phyloP scores from a whole-genome alignment of 2,888 invertebrate species.

The Steromphala cineraria region DNA sequence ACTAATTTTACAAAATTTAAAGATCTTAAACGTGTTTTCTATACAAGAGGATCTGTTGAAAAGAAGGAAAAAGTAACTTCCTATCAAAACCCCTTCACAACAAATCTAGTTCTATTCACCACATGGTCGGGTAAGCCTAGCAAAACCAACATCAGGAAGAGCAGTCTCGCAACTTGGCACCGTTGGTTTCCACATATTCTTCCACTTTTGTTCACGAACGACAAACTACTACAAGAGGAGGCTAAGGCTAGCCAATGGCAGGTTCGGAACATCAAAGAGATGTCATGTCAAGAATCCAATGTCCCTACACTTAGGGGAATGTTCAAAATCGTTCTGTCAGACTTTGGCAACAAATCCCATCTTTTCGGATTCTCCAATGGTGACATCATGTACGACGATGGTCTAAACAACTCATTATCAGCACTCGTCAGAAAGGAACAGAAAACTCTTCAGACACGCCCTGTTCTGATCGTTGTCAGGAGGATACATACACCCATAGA shows the following conservation, averaged over 20 bases:
- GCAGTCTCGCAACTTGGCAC: conserved; percentile 27
- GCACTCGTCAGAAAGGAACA: neutral
- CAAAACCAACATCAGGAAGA: conserved; percentile 23
- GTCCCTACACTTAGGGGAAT: conserved; percentile 31
- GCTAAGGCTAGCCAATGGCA: conserved; percentile 19
- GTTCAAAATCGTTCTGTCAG: conserved; percentile 22
- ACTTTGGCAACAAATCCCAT: neutral
- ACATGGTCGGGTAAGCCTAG: conserved; percentile 22
- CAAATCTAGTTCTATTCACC: conserved; percentile 25
- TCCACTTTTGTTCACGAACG: conserved; percentile 23
- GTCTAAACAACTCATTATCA: conserved; percentile 12
- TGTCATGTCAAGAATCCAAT: conserved; percentile 5
- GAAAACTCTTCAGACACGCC: neutral
- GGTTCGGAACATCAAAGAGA: neutral
- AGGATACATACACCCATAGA: conserved; percentile 24
- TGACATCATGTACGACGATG: conserved; percentile 30
- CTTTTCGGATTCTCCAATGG: conserved; percentile 35
- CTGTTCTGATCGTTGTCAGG: conserved; percentile 24
- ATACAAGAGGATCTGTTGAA: too few relatives aligned
- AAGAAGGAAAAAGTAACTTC: too few relatives aligned
- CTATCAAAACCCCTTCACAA: too few relatives aligned
- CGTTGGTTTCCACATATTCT: neutral
- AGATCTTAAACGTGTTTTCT: too few relatives aligned
- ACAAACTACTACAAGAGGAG: neutral
- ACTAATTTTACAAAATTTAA: too few relatives aligned